Base-by-base conservation (phyloP, 1,140 invertebrate genomes). In the Phthorimaea operculella region DNA sequence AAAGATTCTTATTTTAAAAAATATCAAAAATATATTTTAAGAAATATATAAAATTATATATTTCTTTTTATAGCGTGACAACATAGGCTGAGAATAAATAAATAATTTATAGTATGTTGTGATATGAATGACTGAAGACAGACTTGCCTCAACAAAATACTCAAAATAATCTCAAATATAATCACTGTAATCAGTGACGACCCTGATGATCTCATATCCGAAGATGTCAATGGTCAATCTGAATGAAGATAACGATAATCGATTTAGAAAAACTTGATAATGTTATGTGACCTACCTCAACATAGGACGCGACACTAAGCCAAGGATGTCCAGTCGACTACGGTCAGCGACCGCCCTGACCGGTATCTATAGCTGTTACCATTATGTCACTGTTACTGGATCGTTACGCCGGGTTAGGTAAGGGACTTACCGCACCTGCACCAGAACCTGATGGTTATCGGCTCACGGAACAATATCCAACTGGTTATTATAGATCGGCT, bases 401-500 rank as follows among this genome's bases (percentile, higher is more conserved):
- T 36, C 44, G 68, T 79, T 76, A 70, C 73, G 71, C 76, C 69
- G 53, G 48, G 59, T 76, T 72, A 74, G 68, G 65, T 74, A 77
- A 76, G 66, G 60, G 63, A 67, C 60, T 76, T 70, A 70, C 66
- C 67, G 59, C 65, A 74, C 62, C 18, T 55, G 36, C 21, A 28
- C 21, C 36, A 39, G 36, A 39, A 39, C 36, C 36, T 4, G 36
- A 39, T 39, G n/a, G 36, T 39, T 39, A 39, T 39, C 36, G 8
- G n/a, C 36, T 39, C 36, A 9, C 36, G 36, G 36, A 39, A 39
- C 36, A 39, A 39, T 39, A 39, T 10, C 36, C 36, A 39, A 39
- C 36, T 39, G n/a, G n/a, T 39, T 39, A 28, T 28, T 28, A 28
- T 28, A 28, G 21, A 28, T 28, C 21, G 21, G 21, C 6, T 28